Base-by-base conservation (phyloP, 2,797 vertebrate species). In the Cyclopterus lumpus region DNA sequence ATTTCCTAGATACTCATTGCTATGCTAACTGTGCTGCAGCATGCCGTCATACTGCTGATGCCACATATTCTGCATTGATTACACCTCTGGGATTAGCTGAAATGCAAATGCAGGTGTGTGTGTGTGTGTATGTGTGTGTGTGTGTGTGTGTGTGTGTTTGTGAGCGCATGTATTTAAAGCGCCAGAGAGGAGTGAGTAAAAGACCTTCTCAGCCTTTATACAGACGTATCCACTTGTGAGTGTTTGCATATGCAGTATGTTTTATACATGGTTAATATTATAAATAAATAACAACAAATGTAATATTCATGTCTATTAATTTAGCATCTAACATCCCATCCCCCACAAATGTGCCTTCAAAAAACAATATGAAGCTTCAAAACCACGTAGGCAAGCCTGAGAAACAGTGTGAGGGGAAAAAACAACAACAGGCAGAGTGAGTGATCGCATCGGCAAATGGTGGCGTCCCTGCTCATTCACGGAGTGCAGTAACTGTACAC, bases 41-140 rank as follows among this genome's bases (percentile, higher is more conserved):
- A 63, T 88, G 87, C 90, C 83, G 89, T 91, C 92, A 87, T 93
- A 89, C 83, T 94, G 95, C 94, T 95, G 93, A 94, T 88, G 88
- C 88, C 75, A 83, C 79, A 87, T 87, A 89, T 94, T 92, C 89
- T 71, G 24, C 93, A 93, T 93, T 93, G 94, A 95, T 95, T 93
- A 92, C 84, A 90, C 93, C 87, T 70, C 85, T 88, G 93, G 91
- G 93, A 95, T 94, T 93, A 93, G 90, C 90, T 79, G 64, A 73
- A 85, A 94, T 93, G 90, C 90, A 92, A 94, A 94, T 94, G 82
- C 22, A 22, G 40, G 67, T 34, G 73, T 51, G 69, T 81, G 75
- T 78, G 61, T 79, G 66, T 73, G 64, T 49, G 46, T 32, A 10
- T 53, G 28, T 44, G 67, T 44, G 64, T 49, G 46, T 32, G 8